Base-by-base conservation (phyloP, 2,797 vertebrate species). In the Molossus alvarezi region DNA sequence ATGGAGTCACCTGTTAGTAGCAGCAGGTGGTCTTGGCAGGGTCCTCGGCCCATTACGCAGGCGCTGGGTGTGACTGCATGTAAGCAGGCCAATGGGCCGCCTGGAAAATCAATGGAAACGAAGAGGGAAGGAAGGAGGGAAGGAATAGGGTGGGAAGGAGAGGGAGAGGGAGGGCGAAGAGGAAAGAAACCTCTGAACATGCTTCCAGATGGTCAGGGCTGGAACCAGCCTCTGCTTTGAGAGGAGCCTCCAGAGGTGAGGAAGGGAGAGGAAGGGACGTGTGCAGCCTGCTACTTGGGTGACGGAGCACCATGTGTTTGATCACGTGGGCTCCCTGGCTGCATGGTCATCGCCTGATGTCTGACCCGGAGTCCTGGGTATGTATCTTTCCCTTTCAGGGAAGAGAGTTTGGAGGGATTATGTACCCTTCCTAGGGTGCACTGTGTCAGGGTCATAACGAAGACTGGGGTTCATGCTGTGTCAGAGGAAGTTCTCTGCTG, bases 1-100 rank as follows among this genome's bases (percentile, higher is more conserved):
- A 55, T 0, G 2, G 45, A 10, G 45, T 45, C 29, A 1, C 8
- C 64, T 33, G 4, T 55, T 10, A 33, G 79, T 8, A 5, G 23
- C 11, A 17, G 62, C 0, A 0, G 11, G 27, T 0, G 1, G 51
- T n/a, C 45, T 58, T 60, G 41, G 72, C 2, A 0, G 2, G 48
- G 67, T 11, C 45, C 20, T 15, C 25, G 41, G 45, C 7, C 11
- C 29, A 18, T 4, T 73, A 20, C 29, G 72, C 9, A n/a, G 62
- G 67, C 0, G 9, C 27, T 92, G n/a, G 2, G 33, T 18, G 51
- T 53, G 6, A 1, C 57, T 25, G 37, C 53, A 29, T 8, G 48
- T 69, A 53, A 14, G 12, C 0, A 65, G 87, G 64, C 5, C 37
- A 33, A n/a, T 3, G 9, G 71, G 15, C 41, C 21, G 3, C 55